Base-by-base conservation (phyloP, 2,113 vertebrate genomes). In the Misgurnus mizolepis region DNA sequence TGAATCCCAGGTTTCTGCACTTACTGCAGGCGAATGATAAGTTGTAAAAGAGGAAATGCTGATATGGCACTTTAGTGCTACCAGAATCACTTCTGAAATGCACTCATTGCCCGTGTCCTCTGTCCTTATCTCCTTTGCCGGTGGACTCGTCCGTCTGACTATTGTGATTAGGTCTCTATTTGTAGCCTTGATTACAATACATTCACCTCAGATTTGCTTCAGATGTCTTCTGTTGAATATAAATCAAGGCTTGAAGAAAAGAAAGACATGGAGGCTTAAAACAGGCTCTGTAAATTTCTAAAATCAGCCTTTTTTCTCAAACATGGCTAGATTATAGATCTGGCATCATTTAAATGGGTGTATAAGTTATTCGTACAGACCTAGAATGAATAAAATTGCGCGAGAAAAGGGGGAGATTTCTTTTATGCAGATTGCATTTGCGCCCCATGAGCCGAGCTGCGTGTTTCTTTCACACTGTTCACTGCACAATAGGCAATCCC, bases 401-500 rank as follows among this genome's bases (percentile, higher is more conserved):
- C n/a, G n/a, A 43, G 55, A 9, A 41, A 41, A 69, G 74, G 60
- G 55, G 43, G 65, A 12, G 60, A 74, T 78, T 62, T 83, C 56
- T 83, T 76, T 70, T 41, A 7, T 15, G 43, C 74, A 64, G 73
- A 79, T 50, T 65, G 49, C 58, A 49, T 47, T 71, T 70, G 68
- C 78, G 74, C 17, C 64, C 78, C 6, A 15, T 55, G 68, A 72
- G 55, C 40, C 27, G 5, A 56, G 47, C 55, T 60, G 43, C 67
- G 61, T 68, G 60, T 3, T 75, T 60, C 65, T 62, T 77, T 76
- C 49, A 68, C 61, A 75, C 74, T 66, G 47, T 80, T 80, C 77
- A 73, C 45, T 22, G 56, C 78, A 83, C 78, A 83, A 81, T 80
- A 61, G 78, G 64, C 80, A 70, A 83, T 83, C 69, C 79, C 49